Conservation (phyloP, 2,888 invertebrate genomes). For the Scaptomyza cyrtandrae region DNA sequence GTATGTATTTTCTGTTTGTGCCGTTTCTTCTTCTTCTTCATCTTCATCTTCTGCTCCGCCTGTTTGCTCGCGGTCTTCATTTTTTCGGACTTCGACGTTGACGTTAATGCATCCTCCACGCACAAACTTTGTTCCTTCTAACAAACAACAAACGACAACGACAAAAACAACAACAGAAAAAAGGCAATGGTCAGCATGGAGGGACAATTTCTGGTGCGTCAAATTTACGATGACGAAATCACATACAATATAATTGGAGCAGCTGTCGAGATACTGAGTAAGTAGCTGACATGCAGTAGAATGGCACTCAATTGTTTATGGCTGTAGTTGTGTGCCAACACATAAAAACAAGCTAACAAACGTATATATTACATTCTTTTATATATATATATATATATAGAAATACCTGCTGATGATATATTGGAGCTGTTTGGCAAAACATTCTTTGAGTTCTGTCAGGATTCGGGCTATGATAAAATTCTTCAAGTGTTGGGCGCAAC, state of each 20-base stretch:
- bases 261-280: conserved; percentile 95
- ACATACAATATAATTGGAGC: conserved; percentile 97
- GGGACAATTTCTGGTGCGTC: conserved; percentile 96
- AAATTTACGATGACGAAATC: conserved; percentile 97
- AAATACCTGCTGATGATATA: conserved; percentile 95
- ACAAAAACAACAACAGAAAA: conserved; percentile 87
- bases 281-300: conserved; percentile 83
- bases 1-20: conserved; percentile 54
- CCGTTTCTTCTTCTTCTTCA: conserved; percentile 12
- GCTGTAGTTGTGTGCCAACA: conserved; percentile 11
- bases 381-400: conserved; percentile 85
- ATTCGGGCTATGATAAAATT: conserved; percentile 98
- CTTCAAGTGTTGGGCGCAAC: conserved; percentile 97
- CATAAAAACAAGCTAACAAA: conserved; percentile 18
- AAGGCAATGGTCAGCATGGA: conserved; percentile 97
- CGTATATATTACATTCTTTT: background rate
- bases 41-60: conserved; percentile 19
- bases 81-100: conserved; percentile 48
- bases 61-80: conserved; percentile 41
- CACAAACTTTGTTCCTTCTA: background rate
- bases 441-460: conserved; percentile 98
- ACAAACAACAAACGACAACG: conserved; percentile 16
- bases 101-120: conserved; percentile 31
- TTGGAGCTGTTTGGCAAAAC: conserved; percentile 96
- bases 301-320: conserved; percentile 22